Conservation (phyloP, 2,888 invertebrate species). For the Saturnia japonica region DNA sequence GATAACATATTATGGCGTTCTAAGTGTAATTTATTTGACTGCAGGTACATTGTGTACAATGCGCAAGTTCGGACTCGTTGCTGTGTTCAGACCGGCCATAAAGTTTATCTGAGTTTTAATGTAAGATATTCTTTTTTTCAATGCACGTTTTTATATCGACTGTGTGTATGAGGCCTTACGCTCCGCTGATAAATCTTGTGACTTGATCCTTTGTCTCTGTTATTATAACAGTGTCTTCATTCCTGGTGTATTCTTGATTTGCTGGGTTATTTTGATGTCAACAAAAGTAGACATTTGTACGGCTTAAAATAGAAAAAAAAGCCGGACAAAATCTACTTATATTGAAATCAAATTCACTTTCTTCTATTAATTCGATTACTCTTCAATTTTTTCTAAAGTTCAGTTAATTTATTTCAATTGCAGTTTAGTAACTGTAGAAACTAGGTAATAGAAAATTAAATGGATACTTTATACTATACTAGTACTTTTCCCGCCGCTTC, state of each 20-base stretch:
- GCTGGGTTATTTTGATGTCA: conserved; percentile 16
- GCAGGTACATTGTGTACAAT: no score
- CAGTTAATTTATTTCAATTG: no score
- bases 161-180: not conserved
- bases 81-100: no score
- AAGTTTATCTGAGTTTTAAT: no score
- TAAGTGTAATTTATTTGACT: no score
- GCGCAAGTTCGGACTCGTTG: no score
- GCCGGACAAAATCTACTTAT: conserved; percentile 40
- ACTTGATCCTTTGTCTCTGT: not conserved
- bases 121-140: not conserved
- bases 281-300: conserved; percentile 35
- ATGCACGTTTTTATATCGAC: not conserved
- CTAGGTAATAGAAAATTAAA: no score
- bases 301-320: conserved; percentile 35
- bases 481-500: no score
- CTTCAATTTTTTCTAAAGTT: not conserved
- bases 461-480: no score
- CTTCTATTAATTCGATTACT: not conserved
- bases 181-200: not conserved
- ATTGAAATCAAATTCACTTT: conserved; percentile 7
- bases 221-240: not conserved
- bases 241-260: not conserved
- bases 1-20: no score
- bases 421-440: no score